Base-by-base conservation (phyloP, 2,888 invertebrate species). In the Girardia tigrina region DNA sequence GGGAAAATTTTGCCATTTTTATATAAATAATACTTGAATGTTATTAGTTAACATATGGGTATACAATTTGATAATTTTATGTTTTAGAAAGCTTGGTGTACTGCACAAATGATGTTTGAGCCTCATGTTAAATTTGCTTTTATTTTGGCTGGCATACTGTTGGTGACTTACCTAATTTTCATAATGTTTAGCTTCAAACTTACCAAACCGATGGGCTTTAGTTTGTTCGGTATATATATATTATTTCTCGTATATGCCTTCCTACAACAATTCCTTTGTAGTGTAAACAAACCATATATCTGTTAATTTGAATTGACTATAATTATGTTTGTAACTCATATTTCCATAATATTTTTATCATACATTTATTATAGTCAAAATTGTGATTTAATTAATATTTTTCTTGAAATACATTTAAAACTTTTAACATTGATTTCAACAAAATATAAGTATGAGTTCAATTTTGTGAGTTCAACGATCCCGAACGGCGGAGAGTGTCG, bases 201-300 rank as follows among this genome's bases (percentile, higher is more conserved):
- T 8, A 73, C 2, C 20, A 56, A 36, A 26, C 4, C 42, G n/a
- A 36, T 73, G 26, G 73, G 29, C 2, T 29, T 73, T 20, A 73
- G 27, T 36, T 28, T 73, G 2, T 73, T 73, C 42, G 23, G 29
- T 6, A 16, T 73, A 20, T 73, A 73, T 42, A 73, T 73, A 20
- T 29, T 29, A 8, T 73, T 73, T 23, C 28, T 73, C 4, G 20
- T 28, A 8, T 73, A 73, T 26, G 29, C 73, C 23, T 73, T 73
- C 42, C n/a, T 73, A 2, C 73, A 73, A 20, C 29, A 73, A 42
- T 73, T 73, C 23, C 4, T 73, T 2, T 73, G 73, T 26, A 73
- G 42, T 73, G n/a, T 36, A 73, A 16, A 73, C 23, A 26, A 42
- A 12, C 16, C 23, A 4, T 73, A 73, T 29, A 73, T 29, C 29